Evolutionary conservation across 2,113 vertebrate species (phyloP).

Genomic region (Scomber japonicus): DNA sequence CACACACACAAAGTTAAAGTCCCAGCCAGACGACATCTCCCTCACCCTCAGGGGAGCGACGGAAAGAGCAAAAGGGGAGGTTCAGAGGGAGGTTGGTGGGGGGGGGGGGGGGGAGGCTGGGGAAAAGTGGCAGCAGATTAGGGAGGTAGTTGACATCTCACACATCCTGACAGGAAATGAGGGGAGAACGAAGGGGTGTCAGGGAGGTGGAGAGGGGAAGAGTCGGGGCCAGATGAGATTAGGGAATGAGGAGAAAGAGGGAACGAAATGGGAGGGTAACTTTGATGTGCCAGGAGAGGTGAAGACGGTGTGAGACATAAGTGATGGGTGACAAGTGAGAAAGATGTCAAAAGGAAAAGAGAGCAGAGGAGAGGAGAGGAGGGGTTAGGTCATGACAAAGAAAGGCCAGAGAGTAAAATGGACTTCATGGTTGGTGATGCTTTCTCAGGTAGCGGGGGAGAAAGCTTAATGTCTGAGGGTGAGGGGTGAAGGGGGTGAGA

Average conservation of each 20-base stretch:
- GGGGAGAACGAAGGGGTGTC: slow-evolving; percentile 14
- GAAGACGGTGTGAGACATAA: background rate
- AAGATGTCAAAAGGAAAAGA: background rate
- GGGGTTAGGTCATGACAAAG: background rate
- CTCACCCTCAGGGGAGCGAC: slow-evolving; percentile 50
- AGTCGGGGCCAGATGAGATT: slow-evolving; percentile 24
- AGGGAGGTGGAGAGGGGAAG: slow-evolving; percentile 3
- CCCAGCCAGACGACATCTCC: slow-evolving; percentile 74
- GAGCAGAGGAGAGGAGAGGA: slow-evolving; percentile 10
- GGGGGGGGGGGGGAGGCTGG: background rate
- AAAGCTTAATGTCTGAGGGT: slow-evolving; percentile 35
- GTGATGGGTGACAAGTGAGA: slow-evolving; percentile 9
- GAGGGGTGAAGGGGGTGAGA: slow-evolving; percentile 86
- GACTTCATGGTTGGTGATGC: slow-evolving; percentile 17
- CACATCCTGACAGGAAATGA: slow-evolving; percentile 47
- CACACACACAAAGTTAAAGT: slow-evolving; percentile 45
- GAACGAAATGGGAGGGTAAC: slow-evolving; percentile 45
- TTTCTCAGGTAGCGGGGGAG: slow-evolving; percentile 9
- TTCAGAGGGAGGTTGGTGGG: slow-evolving; percentile 24
- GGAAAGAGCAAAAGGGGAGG: slow-evolving; percentile 46
- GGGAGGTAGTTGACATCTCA: slow-evolving; percentile 59
- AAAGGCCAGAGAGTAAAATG: slow-evolving; percentile 41
- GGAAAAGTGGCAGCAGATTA: slow-evolving; percentile 30
- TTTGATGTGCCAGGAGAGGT: slow-evolving; percentile 29
- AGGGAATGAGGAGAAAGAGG: slow-evolving; percentile 8